These are phyloP conservation scores for Polydesmus complanatus DNA, from an alignment of 2,888 invertebrate species.

Conservation along the genomic window DNA sequence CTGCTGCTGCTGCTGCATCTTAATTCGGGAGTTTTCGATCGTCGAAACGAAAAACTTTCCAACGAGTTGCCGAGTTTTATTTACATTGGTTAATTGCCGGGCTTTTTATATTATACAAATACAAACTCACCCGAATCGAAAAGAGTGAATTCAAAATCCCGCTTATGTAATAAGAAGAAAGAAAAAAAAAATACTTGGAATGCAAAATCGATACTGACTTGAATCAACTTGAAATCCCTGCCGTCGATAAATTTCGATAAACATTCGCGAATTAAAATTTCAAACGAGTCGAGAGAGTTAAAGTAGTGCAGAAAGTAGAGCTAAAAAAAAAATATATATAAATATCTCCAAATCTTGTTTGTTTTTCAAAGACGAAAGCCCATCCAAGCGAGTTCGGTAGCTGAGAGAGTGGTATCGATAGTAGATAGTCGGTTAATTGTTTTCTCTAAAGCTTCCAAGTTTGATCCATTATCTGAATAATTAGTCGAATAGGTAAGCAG, in stretches of 20 bases:
- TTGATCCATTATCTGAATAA: neutral
- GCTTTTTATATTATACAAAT: neutral
- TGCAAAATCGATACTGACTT: neutral
- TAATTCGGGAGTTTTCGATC: no score
- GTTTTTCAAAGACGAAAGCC: neutral
- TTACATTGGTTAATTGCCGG: neutral
- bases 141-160: neutral
- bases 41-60: no score
- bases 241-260: neutral
- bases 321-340: no score
- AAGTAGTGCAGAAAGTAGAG: neutral
- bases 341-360: no score
- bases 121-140: neutral
- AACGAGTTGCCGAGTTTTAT: neutral
- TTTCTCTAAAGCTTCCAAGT: neutral
- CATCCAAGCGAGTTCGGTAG: neutral
- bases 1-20: no score
- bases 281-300: neutral
- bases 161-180: no score
- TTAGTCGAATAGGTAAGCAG: neutral
- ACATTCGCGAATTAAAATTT: neutral
- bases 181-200: no score
- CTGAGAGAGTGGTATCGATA: neutral
- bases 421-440: neutral
- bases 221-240: neutral